Percentiles rank a stretch among this genome's conserved stretches.
Evolutionary conservation across 2,797 vertebrate species (phyloP).

Genomic region (Chelmon rostratus): DNA sequence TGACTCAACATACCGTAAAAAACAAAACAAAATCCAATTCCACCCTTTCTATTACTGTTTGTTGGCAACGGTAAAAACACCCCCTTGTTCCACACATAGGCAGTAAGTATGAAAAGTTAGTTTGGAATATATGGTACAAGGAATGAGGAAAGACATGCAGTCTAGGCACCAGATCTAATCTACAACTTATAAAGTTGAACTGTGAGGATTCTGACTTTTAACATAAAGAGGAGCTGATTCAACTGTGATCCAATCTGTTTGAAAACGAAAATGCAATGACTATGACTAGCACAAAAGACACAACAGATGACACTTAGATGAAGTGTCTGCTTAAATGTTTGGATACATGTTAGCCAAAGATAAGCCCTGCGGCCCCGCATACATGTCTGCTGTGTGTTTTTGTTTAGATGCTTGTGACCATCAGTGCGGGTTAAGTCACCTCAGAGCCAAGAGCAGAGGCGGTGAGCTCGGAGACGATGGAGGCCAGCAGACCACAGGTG

Average conservation of each 20-base stretch:
- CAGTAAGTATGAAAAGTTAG: conserved; percentile 8
- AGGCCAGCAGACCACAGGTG: conserved; percentile 96
- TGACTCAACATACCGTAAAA: conserved; percentile 55
- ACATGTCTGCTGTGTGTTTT: not conserved
- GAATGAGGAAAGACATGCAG: not conserved
- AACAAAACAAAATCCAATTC: conserved; percentile 3
- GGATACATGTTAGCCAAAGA: not conserved
- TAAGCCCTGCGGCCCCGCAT: not conserved
- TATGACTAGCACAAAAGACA: not conserved
- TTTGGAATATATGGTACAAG: not conserved
- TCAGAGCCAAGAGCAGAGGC: conserved; percentile 97
- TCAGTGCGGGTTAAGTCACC: conserved; percentile 80
- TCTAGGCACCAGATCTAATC: not conserved
- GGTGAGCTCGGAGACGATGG: conserved; percentile 97
- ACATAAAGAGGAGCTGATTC: not conserved
- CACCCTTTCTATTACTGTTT: not conserved
- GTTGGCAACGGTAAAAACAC: conserved; percentile 27
- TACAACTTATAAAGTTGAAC: not conserved
- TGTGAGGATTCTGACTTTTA: not conserved
- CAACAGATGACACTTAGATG: not conserved
- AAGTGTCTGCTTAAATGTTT: not conserved
- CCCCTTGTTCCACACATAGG: not conserved
- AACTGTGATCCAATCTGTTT: not conserved
- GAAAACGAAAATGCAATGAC: conserved; percentile 5
- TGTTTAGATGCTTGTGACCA: not conserved